These are phyloP conservation scores for Chirona hameri DNA, from an alignment of 2,888 invertebrate species.

Conservation along the genomic window DNA sequence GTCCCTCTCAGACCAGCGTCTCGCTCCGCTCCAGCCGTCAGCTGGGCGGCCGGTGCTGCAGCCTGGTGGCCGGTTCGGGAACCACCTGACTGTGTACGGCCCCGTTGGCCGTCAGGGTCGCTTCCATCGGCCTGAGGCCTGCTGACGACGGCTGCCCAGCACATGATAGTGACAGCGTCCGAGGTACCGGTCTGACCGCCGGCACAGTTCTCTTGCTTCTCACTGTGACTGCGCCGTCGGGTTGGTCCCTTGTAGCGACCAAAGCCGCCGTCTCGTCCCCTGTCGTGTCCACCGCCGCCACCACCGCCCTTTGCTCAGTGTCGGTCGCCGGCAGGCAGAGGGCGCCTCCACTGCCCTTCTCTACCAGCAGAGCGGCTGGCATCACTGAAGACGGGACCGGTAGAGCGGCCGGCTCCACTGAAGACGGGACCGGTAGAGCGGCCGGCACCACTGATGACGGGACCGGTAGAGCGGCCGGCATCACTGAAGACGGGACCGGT, in stretches of 20 bases:
- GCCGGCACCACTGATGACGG: background rate
- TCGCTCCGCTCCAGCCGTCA: background rate
- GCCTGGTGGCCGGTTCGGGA: background rate
- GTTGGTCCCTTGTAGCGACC: background rate
- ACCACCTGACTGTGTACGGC: background rate
- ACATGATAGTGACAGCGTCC: background rate
- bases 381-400: background rate
- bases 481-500: background rate
- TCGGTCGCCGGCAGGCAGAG: background rate
- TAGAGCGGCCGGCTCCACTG: background rate
- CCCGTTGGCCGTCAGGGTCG: background rate
- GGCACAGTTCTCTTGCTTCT: background rate
- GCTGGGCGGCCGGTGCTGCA: background rate
- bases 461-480: background rate
- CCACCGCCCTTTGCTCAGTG: background rate
- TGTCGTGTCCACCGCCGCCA: background rate
- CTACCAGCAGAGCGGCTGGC: background rate
- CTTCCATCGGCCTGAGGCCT: background rate
- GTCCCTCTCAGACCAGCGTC: background rate
- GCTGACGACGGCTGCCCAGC: background rate
- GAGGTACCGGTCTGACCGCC: constrained; percentile 30
- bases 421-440: background rate
- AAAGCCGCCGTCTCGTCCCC: no score
- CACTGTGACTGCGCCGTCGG: background rate
- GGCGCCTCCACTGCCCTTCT: background rate